Evolutionary conservation across 1,140 invertebrate species (phyloP).

Genomic region (Trichonephila inaurata): DNA sequence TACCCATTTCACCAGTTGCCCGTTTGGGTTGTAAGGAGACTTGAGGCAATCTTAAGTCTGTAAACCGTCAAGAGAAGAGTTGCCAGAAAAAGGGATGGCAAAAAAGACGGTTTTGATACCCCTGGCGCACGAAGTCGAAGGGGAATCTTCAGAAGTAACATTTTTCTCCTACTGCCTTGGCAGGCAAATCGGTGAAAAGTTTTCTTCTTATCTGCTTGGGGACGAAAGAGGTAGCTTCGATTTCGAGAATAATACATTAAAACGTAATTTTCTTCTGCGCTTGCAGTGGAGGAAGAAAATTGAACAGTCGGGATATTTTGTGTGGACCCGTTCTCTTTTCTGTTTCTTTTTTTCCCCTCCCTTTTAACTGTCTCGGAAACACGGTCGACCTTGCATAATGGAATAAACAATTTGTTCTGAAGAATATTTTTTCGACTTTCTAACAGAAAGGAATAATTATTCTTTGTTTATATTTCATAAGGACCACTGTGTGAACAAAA

Average conservation of each 20-base stretch:
- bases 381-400: neutral
- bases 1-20: conserved; percentile 72
- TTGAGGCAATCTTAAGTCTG: conserved; percentile 76
- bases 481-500: no score
- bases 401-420: neutral
- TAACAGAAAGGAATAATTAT: no score
- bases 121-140: conserved; percentile 34
- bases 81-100: conserved; percentile 57
- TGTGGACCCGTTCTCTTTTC: neutral
- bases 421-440: neutral
- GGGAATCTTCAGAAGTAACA: conserved; percentile 53
- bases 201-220: conserved; percentile 70
- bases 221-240: conserved; percentile 35
- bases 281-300: neutral
- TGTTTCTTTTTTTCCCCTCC: neutral
- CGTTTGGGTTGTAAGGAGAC: conserved; percentile 71
- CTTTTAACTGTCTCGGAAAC: neutral
- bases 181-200: conserved; percentile 67
- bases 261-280: conserved; percentile 65
- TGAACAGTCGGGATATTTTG: neutral
- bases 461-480: no score
- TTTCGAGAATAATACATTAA: conserved; percentile 71
- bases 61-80: conserved; percentile 66
- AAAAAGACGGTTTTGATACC: conserved; percentile 70
- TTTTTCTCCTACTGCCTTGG: conserved; percentile 5